Conservation (phyloP, 2,888 invertebrate species). For the Cryptocephalus primarius region DNA sequence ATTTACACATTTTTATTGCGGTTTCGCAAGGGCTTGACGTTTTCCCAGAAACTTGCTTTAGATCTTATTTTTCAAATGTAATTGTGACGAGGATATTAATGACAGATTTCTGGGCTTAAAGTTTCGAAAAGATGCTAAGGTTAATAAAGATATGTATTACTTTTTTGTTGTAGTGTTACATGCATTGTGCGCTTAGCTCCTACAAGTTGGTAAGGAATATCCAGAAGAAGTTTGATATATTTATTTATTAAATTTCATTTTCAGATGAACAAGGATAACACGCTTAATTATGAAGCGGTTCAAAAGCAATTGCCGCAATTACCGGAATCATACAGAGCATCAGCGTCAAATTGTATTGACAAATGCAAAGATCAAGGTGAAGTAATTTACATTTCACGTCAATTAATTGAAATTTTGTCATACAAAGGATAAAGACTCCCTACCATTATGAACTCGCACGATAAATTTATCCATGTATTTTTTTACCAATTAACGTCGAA, state of each 20-base stretch:
- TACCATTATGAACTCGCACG: no score
- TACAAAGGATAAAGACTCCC: no score
- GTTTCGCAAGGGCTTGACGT: not conserved
- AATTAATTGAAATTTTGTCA: no score
- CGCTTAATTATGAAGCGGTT: constrained; percentile 39
- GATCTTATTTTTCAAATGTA: not conserved
- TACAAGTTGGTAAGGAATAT: constrained; percentile 39
- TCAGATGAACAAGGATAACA: constrained; percentile 22
- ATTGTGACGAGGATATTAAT: no score
- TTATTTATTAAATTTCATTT: constrained; percentile 2
- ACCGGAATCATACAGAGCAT: constrained; percentile 36
- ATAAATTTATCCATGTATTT: no score
- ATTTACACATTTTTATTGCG: constrained; percentile 2
- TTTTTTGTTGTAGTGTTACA: constrained; percentile 37
- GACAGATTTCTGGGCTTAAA: no score
- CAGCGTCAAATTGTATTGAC: constrained; percentile 38
- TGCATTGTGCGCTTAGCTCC: constrained; percentile 41
- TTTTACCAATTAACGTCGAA: no score
- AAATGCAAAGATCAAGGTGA: constrained; percentile 40
- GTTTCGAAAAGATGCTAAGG: no score
- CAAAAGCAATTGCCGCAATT: constrained; percentile 39
- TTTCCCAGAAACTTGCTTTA: not conserved
- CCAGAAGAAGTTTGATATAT: not conserved
- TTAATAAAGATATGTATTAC: no score
- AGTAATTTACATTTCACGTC: constrained; percentile 2